These are phyloP conservation scores for Catharus fuscescens DNA, from an alignment of 2,113 vertebrate species.

Conservation along the genomic window DNA sequence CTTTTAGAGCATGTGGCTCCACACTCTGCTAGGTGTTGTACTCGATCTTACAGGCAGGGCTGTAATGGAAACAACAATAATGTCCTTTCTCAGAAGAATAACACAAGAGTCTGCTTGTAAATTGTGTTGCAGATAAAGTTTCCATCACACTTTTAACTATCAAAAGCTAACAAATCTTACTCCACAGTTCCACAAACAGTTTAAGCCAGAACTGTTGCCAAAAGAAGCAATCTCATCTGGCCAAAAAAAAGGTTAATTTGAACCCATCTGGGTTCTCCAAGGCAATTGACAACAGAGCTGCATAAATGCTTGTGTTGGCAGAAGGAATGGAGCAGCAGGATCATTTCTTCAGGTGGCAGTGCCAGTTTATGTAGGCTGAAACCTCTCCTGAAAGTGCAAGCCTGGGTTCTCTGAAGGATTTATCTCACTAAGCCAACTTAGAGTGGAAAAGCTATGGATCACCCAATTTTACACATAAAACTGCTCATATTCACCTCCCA, in stretches of 20 bases:
- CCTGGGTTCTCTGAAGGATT: neutral
- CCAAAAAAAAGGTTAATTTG: constrained; percentile 45
- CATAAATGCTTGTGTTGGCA: constrained; percentile 57
- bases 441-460: neutral
- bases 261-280: neutral
- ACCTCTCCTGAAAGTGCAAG: neutral
- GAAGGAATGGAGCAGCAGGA: neutral
- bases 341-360: constrained; percentile 42
- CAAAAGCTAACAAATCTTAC: constrained; percentile 52
- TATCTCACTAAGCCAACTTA: neutral
- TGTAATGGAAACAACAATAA: neutral
- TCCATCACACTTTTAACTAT: constrained; percentile 37
- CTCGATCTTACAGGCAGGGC: neutral
- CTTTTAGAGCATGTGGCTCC: neutral
- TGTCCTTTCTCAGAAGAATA: neutral
- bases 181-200: constrained; percentile 40
- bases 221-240: constrained; percentile 44
- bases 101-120: neutral
- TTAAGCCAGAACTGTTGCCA: constrained; percentile 28
- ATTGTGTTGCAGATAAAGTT: constrained; percentile 6
- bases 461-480: neutral
- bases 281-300: constrained; percentile 23
- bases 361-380: constrained; percentile 7
- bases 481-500: constrained; percentile 27
- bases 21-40: neutral